A percentile compares a stretch with the other conserved stretches of the same genome.
Conservation (phyloP, 2,797 vertebrate species). For the Gallinago solitaria region DNA sequence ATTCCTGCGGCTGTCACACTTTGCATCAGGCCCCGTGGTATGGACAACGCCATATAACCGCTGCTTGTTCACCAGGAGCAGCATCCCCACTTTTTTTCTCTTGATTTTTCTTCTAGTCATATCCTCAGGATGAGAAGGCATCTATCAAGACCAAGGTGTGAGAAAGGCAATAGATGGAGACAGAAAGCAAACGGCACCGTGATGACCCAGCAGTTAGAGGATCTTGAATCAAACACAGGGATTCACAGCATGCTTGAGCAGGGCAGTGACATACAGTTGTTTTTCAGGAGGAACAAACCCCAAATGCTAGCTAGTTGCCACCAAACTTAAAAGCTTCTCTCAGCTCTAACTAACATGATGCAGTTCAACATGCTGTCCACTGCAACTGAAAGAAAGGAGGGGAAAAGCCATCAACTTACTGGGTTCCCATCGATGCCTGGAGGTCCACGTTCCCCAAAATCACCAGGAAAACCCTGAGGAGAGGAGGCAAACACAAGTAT, state of each 20-base stretch:
- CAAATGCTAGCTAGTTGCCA: neutral
- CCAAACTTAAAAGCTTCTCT: neutral
- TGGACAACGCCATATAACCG: fast-evolving
- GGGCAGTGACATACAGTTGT: neutral
- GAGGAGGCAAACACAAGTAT: constrained; percentile 44
- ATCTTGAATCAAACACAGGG: neutral
- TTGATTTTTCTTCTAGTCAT: neutral
- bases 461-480: constrained; percentile 93
- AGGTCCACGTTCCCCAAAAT: constrained; percentile 94
- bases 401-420: constrained; percentile 80
- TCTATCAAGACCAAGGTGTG: neutral
- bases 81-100: neutral
- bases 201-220: neutral
- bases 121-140: neutral
- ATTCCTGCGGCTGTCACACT: neutral
- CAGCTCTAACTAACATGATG: neutral
- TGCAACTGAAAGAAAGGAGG: neutral
- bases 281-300: neutral
- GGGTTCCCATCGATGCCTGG: constrained; percentile 96
- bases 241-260: neutral
- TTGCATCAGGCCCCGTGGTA: neutral
- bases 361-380: neutral
- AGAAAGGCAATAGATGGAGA: neutral
- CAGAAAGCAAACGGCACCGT: neutral
- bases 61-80: neutral